phyloP scores from a whole-genome alignment of 2,888 invertebrate genomes.

The Auanema sp. region DNA sequence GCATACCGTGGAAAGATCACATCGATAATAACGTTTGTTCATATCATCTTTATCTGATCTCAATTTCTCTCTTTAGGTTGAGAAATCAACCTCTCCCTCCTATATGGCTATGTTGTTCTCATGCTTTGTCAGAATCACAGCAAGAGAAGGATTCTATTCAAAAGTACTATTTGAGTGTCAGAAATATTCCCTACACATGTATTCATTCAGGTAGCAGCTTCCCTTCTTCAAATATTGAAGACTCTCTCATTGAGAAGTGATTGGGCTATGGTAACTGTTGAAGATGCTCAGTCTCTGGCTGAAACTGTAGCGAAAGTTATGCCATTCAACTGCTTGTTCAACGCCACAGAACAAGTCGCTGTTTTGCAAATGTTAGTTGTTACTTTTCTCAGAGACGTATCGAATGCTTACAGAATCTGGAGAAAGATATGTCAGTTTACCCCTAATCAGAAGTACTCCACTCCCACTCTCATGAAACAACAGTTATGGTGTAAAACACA shows the following conservation, averaged over 20 bases:
- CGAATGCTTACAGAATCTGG: conserved; percentile 46
- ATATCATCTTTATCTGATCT: neutral
- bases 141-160: neutral
- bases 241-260: conserved; percentile 35
- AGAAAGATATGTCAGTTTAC: conserved; percentile 52
- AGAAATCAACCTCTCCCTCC: conserved; percentile 42
- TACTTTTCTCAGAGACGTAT: neutral
- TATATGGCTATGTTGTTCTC: conserved; percentile 50
- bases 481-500: conserved; percentile 45
- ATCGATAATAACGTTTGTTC: conserved; percentile 30
- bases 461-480: conserved; percentile 36
- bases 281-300: conserved; percentile 37
- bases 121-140: neutral
- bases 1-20: conserved; percentile 51
- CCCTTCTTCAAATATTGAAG: conserved; percentile 49
- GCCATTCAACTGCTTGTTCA: conserved; percentile 32
- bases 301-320: conserved; percentile 24
- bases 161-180: neutral
- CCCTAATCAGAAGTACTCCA: conserved; percentile 21
- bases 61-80: conserved; percentile 24
- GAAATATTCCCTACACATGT: neutral
- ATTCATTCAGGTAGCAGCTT: conserved; percentile 50
- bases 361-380: conserved; percentile 31
- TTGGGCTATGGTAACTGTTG: conserved; percentile 45
- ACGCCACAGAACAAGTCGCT: conserved; percentile 29